Percentiles rank a stretch among this genome's conserved stretches.
These are phyloP conservation scores for Drosophila lutescens DNA, from an alignment of 2,888 invertebrate species.

Conservation along the genomic window DNA sequence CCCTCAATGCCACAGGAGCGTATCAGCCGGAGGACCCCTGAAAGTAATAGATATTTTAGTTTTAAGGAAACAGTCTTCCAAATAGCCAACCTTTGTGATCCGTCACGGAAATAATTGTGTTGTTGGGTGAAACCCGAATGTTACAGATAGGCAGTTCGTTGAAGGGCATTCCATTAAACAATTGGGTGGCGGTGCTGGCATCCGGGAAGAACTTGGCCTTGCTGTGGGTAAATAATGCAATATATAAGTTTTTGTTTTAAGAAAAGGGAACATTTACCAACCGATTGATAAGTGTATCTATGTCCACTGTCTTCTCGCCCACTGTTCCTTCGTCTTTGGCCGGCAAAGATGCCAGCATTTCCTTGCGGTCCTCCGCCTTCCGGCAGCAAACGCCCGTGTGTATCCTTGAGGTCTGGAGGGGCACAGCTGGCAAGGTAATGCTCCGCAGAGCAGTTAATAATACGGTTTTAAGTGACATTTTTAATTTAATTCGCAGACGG, in stretches of 20 bases:
- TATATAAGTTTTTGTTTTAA: no score
- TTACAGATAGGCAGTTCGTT: conserved; percentile 93
- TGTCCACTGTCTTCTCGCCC: conserved; percentile 90
- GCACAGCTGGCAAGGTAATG: neutral
- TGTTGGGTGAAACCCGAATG: conserved; percentile 93
- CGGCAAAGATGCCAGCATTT: conserved; percentile 86
- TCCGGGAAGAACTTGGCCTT: conserved; percentile 90
- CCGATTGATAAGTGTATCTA: conserved; percentile 88
- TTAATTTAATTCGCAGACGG: conserved; percentile 34
- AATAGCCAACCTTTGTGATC: conserved; percentile 87
- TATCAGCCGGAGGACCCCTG: conserved; percentile 86
- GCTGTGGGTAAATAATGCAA: conserved; percentile 83
- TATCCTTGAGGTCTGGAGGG: conserved; percentile 39
- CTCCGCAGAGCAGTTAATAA: conserved; percentile 56
- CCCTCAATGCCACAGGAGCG: conserved; percentile 95
- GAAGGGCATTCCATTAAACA: conserved; percentile 91
- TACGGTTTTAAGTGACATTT: conserved; percentile 65
- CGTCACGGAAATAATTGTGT: conserved; percentile 92
- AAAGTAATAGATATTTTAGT: conserved; percentile 23
- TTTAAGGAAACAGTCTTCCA: neutral
- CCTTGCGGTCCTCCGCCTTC: conserved; percentile 85
- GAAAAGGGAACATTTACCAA: conserved; percentile 75
- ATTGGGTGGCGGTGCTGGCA: conserved; percentile 88
- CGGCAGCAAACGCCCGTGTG: conserved; percentile 70
- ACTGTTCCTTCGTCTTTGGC: conserved; percentile 90